phyloP scores from a whole-genome alignment of 2,113 vertebrate genomes.

The Nibea coibor region DNA sequence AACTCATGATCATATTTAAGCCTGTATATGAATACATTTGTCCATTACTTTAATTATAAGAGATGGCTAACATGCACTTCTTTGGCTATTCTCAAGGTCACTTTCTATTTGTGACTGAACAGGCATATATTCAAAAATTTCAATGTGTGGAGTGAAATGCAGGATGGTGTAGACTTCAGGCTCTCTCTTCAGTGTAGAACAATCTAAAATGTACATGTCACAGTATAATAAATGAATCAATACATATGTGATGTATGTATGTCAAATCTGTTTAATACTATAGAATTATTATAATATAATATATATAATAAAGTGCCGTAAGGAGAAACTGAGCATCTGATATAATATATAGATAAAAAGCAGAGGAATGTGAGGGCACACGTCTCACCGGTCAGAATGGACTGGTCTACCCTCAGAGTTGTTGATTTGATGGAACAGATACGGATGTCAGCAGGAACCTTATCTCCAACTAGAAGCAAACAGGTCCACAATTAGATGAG shows the following conservation, averaged over 20 bases:
- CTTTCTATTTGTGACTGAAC: slow-evolving; percentile 1
- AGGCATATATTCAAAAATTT: not conserved
- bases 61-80: not conserved
- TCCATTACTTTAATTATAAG: not conserved
- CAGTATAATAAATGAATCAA: not conserved
- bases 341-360: not conserved
- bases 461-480: slow-evolving; percentile 92
- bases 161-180: not conserved
- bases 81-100: not conserved
- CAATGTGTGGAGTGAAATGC: not conserved
- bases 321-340: not conserved
- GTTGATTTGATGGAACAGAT: slow-evolving; percentile 98
- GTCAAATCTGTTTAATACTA: not conserved
- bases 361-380: not conserved
- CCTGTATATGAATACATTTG: not conserved
- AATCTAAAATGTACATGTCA: not conserved
- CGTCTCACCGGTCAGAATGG: slow-evolving; percentile 94
- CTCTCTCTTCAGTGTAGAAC: not conserved
- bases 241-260: too few species aligned
- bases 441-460: slow-evolving; percentile 98
- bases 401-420: slow-evolving; percentile 97
- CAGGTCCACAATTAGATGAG: slow-evolving; percentile 33
- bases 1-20: not conserved
- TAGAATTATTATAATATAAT: too few species aligned
- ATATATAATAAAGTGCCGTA: not conserved